Conservation (phyloP, 35 echinoderm and acorn worm species). For the Ophiothrix spiculata region DNA sequence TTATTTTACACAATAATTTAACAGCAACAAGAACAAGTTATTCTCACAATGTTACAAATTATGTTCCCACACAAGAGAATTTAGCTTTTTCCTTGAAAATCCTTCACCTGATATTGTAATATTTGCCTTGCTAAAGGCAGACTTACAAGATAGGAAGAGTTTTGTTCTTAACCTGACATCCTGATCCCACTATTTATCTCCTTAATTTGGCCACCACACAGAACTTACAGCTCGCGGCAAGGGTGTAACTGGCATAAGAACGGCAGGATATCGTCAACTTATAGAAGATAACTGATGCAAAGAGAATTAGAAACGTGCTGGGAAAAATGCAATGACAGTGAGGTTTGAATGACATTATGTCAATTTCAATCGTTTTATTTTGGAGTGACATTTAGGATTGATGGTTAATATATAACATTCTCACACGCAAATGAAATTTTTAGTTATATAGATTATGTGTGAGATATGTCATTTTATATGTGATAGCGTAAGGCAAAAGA, state of each 20-base stretch:
- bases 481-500: too few relatives aligned
- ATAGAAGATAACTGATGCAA: neutral
- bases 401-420: neutral
- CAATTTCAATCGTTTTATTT: neutral
- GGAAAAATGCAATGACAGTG: neutral
- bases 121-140: neutral
- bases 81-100: too few relatives aligned
- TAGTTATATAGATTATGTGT: too few relatives aligned
- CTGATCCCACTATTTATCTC: neutral
- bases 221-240: neutral
- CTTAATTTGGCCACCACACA: slow-evolving; percentile 7
- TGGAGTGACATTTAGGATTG: neutral
- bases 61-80: too few relatives aligned
- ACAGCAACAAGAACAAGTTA: too few relatives aligned
- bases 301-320: neutral
- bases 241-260: neutral
- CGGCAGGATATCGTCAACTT: neutral
- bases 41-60: too few relatives aligned
- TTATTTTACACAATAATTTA: too few relatives aligned
- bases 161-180: neutral
- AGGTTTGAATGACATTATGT: slow-evolving; percentile 6
- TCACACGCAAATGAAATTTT: neutral
- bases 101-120: too few relatives aligned
- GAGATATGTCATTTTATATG: too few relatives aligned
- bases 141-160: neutral